Percentiles rank a stretch among this genome's conserved stretches.
These are phyloP conservation scores for Opisthograptis luteolata DNA, from an alignment of 2,888 invertebrate species.

Conservation along the genomic window DNA sequence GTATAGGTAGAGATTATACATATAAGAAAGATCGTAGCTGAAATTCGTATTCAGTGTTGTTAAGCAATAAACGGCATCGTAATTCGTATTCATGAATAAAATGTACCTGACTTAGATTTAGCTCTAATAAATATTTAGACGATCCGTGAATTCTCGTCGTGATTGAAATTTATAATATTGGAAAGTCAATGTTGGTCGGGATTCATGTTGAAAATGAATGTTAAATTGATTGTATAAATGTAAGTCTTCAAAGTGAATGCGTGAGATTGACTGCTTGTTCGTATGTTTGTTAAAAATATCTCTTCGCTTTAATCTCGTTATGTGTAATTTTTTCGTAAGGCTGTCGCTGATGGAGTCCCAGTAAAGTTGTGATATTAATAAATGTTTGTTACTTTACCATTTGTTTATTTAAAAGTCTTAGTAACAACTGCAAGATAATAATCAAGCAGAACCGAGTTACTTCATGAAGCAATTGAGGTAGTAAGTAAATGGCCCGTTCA, in stretches of 20 bases:
- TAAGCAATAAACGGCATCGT: conserved; percentile 48
- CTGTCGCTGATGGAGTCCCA: conserved; percentile 60
- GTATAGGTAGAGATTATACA: conserved; percentile 39
- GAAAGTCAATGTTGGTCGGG: conserved; percentile 25
- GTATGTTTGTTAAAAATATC: conserved; percentile 47
- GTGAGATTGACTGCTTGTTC: conserved; percentile 46
- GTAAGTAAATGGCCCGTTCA: conserved; percentile 28
- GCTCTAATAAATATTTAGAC: conserved; percentile 52
- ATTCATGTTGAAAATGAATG: conserved; percentile 35
- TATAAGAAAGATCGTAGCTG: conserved; percentile 44
- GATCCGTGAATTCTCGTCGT: conserved; percentile 55
- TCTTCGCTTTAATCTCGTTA: conserved; percentile 57
- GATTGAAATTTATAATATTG: conserved; percentile 36
- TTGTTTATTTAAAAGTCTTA: conserved; percentile 21
- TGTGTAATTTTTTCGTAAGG: conserved; percentile 48
- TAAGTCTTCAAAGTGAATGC: conserved; percentile 43
- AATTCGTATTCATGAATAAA: conserved; percentile 44
- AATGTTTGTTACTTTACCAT: conserved; percentile 62
- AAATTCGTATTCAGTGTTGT: conserved; percentile 47
- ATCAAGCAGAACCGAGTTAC: not conserved
- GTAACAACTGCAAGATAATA: conserved; percentile 4
- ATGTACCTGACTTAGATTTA: conserved; percentile 77
- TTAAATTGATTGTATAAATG: conserved; percentile 38
- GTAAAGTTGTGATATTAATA: conserved; percentile 83
- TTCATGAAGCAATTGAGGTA: conserved; percentile 13